Evolutionary conservation across 2,113 vertebrate species (phyloP), one percentile per base, ranked within the genome.

Genomic region (Pyrgilauda ruficollis): DNA sequence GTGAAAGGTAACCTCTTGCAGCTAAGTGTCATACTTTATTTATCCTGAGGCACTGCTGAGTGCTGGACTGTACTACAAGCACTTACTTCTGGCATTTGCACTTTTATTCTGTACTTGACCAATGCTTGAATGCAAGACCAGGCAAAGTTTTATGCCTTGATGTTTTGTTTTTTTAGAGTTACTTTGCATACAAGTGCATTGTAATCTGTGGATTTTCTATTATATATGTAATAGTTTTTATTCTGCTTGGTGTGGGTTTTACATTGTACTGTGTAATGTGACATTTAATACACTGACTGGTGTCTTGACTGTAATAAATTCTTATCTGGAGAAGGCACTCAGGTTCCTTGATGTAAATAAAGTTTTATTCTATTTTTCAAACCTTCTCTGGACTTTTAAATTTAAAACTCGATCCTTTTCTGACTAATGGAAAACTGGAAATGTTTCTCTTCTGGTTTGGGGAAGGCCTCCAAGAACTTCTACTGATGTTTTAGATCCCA

Each of bases 321-420:
- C 53, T 63, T 28, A 53, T 20, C 53, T 80, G 87, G 66, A 90
- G 66, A 84, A 87, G 75, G 68, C 80, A 87, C 79, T 92, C 86
- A 52, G 87, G 90, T 85, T 90, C 70, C 79, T 73, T 55, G 44
- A 85, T 78, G 66, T 64, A 93, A 96, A 97, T 97, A 96, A 96
- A 88, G 61, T 75, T 93, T 50, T 92, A 28, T 68, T 96, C 79
- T 94, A 81, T 96, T 97, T 95, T 96, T 96, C 49, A 86, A 84
- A 94, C 62, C 26, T 80, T 15, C 27, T 81, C 76, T 90, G 39
- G 46, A 13, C 43, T 91, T 56, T 4, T 61, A 10, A 33, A 43
- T 80, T 55, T 74, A 47, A 43, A 73, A 86, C 27, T 46, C 2
- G 4, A 33, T 76, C 30, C 15, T 27, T 23, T 43, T 79, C 35